A percentile compares a stretch with the other conserved stretches of the same genome.
phyloP scores from a whole-genome alignment of 2,113 vertebrate genomes.

The Lathamus discolor region DNA sequence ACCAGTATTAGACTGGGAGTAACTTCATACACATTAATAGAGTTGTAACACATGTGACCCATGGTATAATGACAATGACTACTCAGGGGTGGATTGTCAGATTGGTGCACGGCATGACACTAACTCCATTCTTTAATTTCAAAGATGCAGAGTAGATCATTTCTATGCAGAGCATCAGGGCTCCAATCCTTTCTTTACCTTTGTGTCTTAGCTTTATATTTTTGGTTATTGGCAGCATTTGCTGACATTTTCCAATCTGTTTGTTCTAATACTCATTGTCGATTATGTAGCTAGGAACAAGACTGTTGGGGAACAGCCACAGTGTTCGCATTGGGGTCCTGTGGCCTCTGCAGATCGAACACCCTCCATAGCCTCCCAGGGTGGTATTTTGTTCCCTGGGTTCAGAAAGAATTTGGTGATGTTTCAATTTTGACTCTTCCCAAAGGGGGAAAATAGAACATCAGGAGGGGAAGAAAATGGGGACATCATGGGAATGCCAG shows the following conservation, averaged over 20 bases:
- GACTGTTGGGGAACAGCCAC: not conserved
- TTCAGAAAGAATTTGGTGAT: not conserved
- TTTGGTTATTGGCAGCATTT: constrained; percentile 29
- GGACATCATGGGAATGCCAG: not conserved
- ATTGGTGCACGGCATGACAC: constrained; percentile 36
- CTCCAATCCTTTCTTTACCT: not conserved
- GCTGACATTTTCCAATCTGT: not conserved
- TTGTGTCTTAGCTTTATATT: not conserved
- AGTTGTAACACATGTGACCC: constrained; percentile 53
- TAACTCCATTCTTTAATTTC: constrained; percentile 37
- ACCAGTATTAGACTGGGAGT: constrained; percentile 26
- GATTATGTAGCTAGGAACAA: not conserved
- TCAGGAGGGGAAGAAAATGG: not conserved
- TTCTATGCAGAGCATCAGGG: not conserved
- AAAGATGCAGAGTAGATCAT: not conserved
- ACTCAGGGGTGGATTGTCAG: constrained; percentile 51
- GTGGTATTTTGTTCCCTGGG: not conserved
- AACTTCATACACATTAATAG: constrained; percentile 64
- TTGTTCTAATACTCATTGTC: not conserved
- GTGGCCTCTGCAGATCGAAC: not conserved
- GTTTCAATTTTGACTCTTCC: constrained; percentile 3
- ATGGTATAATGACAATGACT: constrained; percentile 43
- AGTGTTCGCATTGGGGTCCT: not conserved
- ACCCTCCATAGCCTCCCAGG: not conserved
- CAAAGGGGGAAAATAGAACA: not conserved